These are phyloP conservation scores for Cheilosia urbana DNA, from an alignment of 2,888 invertebrate species.

Conservation along the genomic window DNA sequence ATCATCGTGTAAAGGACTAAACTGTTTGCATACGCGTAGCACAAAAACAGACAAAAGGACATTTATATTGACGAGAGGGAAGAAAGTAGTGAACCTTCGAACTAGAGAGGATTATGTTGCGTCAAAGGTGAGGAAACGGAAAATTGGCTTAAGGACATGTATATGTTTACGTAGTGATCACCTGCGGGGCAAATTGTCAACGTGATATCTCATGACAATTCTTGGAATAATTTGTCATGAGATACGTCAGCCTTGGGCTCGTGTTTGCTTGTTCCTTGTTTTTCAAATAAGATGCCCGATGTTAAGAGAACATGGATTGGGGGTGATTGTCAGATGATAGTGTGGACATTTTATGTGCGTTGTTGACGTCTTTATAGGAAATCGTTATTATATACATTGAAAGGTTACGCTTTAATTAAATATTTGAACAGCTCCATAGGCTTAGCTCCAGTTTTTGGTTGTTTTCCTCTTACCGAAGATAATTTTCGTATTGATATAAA, in stretches of 20 bases:
- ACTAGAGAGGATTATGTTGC: background rate
- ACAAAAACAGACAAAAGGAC: background rate
- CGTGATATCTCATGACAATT: slow-evolving; percentile 1
- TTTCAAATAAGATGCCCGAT: background rate
- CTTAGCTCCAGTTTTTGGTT: too few species aligned
- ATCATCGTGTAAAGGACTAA: slow-evolving; percentile 1
- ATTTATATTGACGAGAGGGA: background rate
- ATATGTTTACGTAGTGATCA: slow-evolving; percentile 25
- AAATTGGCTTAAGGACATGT: slow-evolving; percentile 20
- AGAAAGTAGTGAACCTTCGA: background rate
- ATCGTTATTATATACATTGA: too few species aligned
- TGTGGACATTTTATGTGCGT: too few species aligned
- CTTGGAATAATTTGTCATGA: background rate
- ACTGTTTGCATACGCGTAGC: background rate
- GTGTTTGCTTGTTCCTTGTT: background rate
- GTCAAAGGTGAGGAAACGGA: slow-evolving; percentile 3
- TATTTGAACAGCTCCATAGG: too few species aligned
- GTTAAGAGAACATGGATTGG: background rate
- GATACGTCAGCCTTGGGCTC: background rate
- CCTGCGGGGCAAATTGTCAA: slow-evolving; percentile 8
- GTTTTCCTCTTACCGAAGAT: too few species aligned
- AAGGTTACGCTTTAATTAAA: too few species aligned
- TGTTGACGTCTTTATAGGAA: fast-evolving
- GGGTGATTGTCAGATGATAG: too few species aligned
- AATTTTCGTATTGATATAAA: too few species aligned